Evolutionary conservation across 2,113 vertebrate species (phyloP).

Genomic region (Clarias macrocephalus): DNA sequence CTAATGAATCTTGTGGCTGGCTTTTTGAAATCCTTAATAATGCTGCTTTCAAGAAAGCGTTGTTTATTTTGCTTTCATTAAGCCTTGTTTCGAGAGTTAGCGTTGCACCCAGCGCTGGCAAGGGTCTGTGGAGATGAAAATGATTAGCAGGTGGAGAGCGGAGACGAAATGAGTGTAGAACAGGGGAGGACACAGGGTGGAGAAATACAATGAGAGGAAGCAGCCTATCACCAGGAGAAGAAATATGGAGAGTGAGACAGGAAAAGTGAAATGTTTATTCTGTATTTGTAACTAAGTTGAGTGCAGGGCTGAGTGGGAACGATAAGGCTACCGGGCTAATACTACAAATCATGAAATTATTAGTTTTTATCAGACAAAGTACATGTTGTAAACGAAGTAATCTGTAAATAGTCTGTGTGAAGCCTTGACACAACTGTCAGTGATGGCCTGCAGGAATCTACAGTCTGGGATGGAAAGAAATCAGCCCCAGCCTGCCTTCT

Average conservation of each 20-base stretch:
- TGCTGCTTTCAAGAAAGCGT: slow-evolving; percentile 72
- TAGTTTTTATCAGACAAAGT: slow-evolving; percentile 18
- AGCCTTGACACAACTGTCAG: background rate
- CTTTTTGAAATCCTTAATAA: slow-evolving; percentile 74
- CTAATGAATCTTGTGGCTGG: slow-evolving; percentile 84
- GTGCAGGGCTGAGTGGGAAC: background rate
- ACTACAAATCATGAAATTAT: background rate
- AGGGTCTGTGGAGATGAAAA: background rate
- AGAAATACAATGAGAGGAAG: slow-evolving; percentile 76
- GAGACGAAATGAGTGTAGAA: slow-evolving; percentile 58
- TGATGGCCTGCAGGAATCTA: background rate
- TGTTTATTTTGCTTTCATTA: slow-evolving; percentile 81
- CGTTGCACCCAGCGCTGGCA: background rate
- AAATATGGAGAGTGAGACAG: slow-evolving; percentile 15
- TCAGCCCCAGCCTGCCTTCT: background rate
- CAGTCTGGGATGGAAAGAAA: background rate
- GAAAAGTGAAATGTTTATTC: background rate
- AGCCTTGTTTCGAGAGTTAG: slow-evolving; percentile 52
- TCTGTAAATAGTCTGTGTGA: too few species aligned
- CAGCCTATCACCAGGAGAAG: slow-evolving; percentile 60
- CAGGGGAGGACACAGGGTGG: slow-evolving; percentile 56
- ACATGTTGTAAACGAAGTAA: too few species aligned
- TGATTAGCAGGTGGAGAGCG: slow-evolving; percentile 61
- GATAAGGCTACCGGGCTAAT: background rate
- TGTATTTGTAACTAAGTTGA: background rate